Evolutionary conservation across 2,888 invertebrate species (phyloP).

Genomic region (Melitaea athalia): DNA sequence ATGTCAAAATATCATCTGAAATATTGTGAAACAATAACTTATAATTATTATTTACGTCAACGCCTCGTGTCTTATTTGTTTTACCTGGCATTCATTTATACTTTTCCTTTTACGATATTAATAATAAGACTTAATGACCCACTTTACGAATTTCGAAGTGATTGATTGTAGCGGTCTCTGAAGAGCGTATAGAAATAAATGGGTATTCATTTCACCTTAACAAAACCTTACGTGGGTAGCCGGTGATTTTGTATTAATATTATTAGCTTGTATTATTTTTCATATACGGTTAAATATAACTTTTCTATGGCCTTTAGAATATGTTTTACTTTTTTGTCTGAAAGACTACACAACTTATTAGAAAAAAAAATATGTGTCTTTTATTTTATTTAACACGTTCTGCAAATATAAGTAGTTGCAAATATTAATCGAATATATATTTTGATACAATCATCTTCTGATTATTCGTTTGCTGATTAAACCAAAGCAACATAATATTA

Average conservation of each 20-base stretch:
- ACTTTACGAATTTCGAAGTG: slow-evolving; percentile 38
- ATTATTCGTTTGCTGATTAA: slow-evolving; percentile 30
- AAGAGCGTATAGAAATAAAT: slow-evolving; percentile 38
- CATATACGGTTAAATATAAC: neutral
- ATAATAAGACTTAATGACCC: slow-evolving; percentile 37
- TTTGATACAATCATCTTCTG: slow-evolving; percentile 1
- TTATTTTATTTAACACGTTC: neutral
- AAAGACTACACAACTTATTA: no score
- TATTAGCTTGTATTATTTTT: neutral
- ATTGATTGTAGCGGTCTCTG: slow-evolving; percentile 36
- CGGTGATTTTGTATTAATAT: slow-evolving; percentile 21
- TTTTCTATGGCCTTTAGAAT: neutral
- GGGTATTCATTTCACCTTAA: slow-evolving; percentile 34
- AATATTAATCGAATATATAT: neutral
- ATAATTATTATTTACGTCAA: slow-evolving; percentile 1
- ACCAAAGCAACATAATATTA: slow-evolving; percentile 48
- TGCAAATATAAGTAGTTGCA: neutral
- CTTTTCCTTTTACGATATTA: slow-evolving; percentile 20
- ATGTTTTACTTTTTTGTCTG: neutral
- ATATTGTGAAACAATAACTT: neutral
- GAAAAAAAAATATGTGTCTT: no score
- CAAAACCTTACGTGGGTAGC: slow-evolving; percentile 23
- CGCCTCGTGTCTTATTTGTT: slow-evolving; percentile 14
- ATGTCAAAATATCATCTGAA: neutral
- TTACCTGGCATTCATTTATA: slow-evolving; percentile 24